Percentiles rank a stretch among this genome's conserved stretches.
These are phyloP conservation scores for Urechis unicinctus DNA, from an alignment of 2,888 invertebrate species.

Conservation along the genomic window DNA sequence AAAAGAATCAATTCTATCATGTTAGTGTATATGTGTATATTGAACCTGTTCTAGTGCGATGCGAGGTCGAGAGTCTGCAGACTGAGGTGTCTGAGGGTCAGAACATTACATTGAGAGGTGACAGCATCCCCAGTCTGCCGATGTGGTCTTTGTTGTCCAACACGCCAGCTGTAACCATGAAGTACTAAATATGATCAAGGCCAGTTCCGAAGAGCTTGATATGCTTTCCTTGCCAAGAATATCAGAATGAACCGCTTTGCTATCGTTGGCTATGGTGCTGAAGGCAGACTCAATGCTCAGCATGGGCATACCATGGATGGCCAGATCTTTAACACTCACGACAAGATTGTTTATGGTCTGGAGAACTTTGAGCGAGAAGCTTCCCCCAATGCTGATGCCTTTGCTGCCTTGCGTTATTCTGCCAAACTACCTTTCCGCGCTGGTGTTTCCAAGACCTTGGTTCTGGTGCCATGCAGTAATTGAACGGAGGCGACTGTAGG, in stretches of 20 bases:
- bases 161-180: slow-evolving; percentile 76
- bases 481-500: slow-evolving; percentile 56
- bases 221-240: slow-evolving; percentile 28
- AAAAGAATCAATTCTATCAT: not conserved
- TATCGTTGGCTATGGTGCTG: slow-evolving; percentile 66
- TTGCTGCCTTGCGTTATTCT: slow-evolving; percentile 61
- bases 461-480: slow-evolving; percentile 72
- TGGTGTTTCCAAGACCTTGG: slow-evolving; percentile 75
- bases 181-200: slow-evolving; percentile 49
- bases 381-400: slow-evolving; percentile 23
- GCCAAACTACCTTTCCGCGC: slow-evolving; percentile 65
- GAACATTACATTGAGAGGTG: slow-evolving; percentile 62
- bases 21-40: no score
- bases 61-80: slow-evolving; percentile 1
- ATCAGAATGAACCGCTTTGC: slow-evolving; percentile 63
- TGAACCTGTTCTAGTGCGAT: slow-evolving; percentile 6
- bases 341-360: slow-evolving; percentile 14
- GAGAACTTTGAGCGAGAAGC: slow-evolving; percentile 11
- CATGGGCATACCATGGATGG: slow-evolving; percentile 61
- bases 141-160: slow-evolving; percentile 74
- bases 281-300: slow-evolving; percentile 59
- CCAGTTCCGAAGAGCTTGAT: slow-evolving; percentile 34
- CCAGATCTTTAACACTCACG: slow-evolving; percentile 28
- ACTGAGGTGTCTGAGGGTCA: slow-evolving; percentile 53
- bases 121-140: slow-evolving; percentile 64